Conservation (phyloP, 2,113 vertebrate species). For the Sturnus vulgaris region DNA sequence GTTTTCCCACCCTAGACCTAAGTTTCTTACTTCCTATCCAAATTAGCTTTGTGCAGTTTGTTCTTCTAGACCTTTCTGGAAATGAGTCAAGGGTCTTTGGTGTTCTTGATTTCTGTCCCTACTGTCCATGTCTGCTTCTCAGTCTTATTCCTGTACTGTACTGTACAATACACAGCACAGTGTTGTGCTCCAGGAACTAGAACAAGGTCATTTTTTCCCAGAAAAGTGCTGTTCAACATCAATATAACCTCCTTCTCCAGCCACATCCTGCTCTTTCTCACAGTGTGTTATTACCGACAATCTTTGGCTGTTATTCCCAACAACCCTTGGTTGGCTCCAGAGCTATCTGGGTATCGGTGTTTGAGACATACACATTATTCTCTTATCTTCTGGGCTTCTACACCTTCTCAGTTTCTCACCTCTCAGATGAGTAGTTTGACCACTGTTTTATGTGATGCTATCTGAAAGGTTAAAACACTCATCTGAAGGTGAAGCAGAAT, state of each 20-base stretch:
- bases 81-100: neutral
- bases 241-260: neutral
- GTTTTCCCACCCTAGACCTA: neutral
- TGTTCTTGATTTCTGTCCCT: neutral
- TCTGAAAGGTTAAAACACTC: neutral
- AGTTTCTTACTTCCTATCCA: neutral
- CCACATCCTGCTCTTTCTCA: neutral
- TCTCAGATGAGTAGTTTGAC: neutral
- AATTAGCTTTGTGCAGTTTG: accelerated
- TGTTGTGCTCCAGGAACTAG: neutral
- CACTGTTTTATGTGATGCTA: neutral
- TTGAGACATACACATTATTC: neutral
- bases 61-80: neutral
- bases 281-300: neutral
- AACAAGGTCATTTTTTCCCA: neutral
- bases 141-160: neutral
- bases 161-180: neutral
- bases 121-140: neutral
- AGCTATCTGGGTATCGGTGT: neutral
- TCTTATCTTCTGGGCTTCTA: neutral
- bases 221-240: neutral
- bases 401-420: neutral
- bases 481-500: neutral
- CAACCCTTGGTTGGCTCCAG: neutral
- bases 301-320: neutral